Percentiles rank a stretch among this genome's conserved stretches.
Evolutionary conservation across 2,888 invertebrate genomes (phyloP).

Genomic region (Baronia brevicornis): DNA sequence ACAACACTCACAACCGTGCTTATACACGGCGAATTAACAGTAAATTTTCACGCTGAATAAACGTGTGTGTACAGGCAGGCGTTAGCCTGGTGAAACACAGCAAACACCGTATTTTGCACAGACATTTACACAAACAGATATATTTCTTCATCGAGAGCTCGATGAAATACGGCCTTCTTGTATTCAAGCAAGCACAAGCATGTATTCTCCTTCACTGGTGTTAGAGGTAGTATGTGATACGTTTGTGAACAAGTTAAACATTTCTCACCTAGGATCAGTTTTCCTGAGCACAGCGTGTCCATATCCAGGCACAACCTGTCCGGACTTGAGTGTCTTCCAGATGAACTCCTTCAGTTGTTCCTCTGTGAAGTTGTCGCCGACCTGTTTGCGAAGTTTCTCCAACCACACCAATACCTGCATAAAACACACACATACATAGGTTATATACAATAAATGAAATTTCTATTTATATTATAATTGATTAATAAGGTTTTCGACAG

Average conservation of each 20-base stretch:
- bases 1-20: constrained; percentile 22
- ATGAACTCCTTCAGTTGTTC: constrained; percentile 96
- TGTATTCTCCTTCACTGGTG: too few species aligned
- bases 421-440: constrained; percentile 8
- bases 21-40: constrained; percentile 22
- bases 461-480: background rate
- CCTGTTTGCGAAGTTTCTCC: constrained; percentile 88
- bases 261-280: constrained; percentile 84
- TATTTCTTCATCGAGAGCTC: too few species aligned
- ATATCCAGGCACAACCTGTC: constrained; percentile 97
- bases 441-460: too few species aligned
- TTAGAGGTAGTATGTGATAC: too few species aligned
- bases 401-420: constrained; percentile 91
- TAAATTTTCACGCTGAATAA: constrained; percentile 21
- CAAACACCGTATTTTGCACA: too few species aligned
- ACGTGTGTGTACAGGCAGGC: constrained; percentile 19
- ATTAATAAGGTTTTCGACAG: too few species aligned
- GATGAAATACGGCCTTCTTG: too few species aligned
- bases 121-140: too few species aligned
- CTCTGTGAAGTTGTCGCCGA: constrained; percentile 91
- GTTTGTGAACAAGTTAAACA: background rate
- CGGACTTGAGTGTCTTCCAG: constrained; percentile 96
- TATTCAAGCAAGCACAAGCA: too few species aligned
- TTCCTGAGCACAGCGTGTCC: constrained; percentile 97
- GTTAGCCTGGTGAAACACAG: too few species aligned